Conservation (phyloP, 2,113 vertebrate genomes). For the Nipponia nippon region DNA sequence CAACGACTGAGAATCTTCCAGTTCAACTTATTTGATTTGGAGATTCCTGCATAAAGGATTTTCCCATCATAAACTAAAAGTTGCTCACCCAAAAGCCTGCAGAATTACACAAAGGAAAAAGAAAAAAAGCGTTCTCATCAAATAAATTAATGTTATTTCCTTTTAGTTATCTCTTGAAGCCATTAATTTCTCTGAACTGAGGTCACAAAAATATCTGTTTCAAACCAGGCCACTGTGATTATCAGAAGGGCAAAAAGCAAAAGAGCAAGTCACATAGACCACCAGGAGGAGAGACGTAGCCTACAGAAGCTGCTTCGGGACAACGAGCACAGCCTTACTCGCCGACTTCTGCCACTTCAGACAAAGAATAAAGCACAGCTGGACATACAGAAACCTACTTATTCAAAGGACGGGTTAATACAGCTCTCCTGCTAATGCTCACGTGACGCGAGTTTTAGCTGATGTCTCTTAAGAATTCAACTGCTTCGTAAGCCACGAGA, state of each 20-base stretch:
- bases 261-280: neutral
- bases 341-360: neutral
- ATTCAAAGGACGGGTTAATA: neutral
- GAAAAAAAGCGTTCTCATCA: neutral
- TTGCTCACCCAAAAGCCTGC: neutral
- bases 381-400: neutral
- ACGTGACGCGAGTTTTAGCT: rapidly evolving
- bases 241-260: neutral
- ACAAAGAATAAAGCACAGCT: neutral
- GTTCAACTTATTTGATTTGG: neutral
- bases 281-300: too few relatives aligned
- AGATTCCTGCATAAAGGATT: neutral
- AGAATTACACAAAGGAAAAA: neutral
- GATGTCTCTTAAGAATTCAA: neutral
- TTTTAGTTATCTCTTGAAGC: neutral
- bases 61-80: neutral
- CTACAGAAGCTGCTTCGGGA: neutral
- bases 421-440: neutral
- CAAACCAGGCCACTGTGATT: neutral
- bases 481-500: neutral
- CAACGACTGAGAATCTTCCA: neutral
- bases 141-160: neutral
- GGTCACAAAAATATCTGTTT: neutral
- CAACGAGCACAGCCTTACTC: neutral
- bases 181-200: neutral